These are phyloP conservation scores for Hymenochirus boettgeri DNA, from an alignment of 2,113 vertebrate genomes.

Conservation along the genomic window DNA sequence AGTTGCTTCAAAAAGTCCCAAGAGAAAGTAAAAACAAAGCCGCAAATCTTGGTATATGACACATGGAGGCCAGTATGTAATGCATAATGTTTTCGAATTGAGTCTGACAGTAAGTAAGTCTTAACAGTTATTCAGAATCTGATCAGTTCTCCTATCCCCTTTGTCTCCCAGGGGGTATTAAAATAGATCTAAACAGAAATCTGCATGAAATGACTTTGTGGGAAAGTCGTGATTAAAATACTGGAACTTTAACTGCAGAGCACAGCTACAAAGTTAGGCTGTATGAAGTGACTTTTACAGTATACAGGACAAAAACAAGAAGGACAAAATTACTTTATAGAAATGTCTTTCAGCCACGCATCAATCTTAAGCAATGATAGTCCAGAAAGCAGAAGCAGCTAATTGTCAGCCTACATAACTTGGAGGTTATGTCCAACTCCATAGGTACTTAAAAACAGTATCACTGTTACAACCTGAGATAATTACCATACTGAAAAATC, in stretches of 20 bases:
- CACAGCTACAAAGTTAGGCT: neutral
- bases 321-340: neutral
- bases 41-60: constrained; percentile 22
- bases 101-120: constrained; percentile 35
- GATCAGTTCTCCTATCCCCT: constrained; percentile 40
- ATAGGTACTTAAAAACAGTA: no score
- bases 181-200: constrained; percentile 44
- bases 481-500: no score
- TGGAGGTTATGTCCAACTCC: no score
- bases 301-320: neutral
- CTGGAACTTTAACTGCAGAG: constrained; percentile 24
- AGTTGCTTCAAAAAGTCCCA: constrained; percentile 32
- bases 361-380: no score
- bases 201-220: constrained; percentile 46
- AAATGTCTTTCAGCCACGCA: no score
- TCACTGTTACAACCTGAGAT: no score
- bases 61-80: constrained; percentile 27
- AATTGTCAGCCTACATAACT: no score
- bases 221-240: constrained; percentile 40
- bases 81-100: constrained; percentile 39
- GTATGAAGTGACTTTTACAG: constrained; percentile 2
- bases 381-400: no score
- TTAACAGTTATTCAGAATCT: constrained; percentile 43
- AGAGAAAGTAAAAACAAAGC: constrained; percentile 13
- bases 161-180: constrained; percentile 27